These are phyloP conservation scores for Lindbergichthys nudifrons DNA, from an alignment of 2,797 vertebrate genomes.

Conservation along the genomic window DNA sequence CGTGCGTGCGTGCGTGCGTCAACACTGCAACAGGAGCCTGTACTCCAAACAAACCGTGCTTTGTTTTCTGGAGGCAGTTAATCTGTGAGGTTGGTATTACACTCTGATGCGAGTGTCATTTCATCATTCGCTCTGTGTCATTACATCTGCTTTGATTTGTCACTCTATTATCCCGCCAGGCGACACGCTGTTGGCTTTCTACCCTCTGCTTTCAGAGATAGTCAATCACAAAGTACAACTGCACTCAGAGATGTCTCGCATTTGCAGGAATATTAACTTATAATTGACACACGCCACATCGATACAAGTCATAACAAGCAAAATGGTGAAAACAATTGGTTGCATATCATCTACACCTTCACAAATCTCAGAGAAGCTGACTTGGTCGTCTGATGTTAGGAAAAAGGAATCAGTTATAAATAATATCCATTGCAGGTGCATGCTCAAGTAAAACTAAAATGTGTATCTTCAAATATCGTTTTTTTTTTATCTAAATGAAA, in stretches of 20 bases:
- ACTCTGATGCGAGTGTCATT: constrained; percentile 15
- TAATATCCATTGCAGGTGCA: neutral
- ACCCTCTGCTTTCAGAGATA: constrained; percentile 35
- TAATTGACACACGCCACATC: constrained; percentile 2
- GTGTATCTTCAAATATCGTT: neutral
- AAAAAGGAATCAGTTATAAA: neutral
- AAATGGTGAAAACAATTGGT: neutral
- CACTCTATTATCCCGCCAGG: constrained; percentile 46
- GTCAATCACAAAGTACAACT: constrained; percentile 25
- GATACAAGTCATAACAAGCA: constrained; percentile 20
- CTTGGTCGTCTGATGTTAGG: neutral
- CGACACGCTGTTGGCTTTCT: neutral
- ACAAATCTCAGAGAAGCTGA: constrained; percentile 2
- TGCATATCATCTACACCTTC: constrained; percentile 20
- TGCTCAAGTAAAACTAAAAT: constrained; percentile 1
- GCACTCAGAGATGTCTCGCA: constrained; percentile 24
- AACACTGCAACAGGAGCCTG: neutral
- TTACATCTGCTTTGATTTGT: constrained; percentile 57
- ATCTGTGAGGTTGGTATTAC: neutral
- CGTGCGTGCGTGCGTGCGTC: neutral
- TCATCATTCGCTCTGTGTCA: constrained; percentile 38
- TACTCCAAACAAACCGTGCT: neutral
- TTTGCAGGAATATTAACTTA: constrained; percentile 20
- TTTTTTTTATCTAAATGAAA: neutral
- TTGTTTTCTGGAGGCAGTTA: constrained; percentile 17